Conservation (phyloP, 2,888 invertebrate genomes). For the Pseudococcus longispinus region DNA sequence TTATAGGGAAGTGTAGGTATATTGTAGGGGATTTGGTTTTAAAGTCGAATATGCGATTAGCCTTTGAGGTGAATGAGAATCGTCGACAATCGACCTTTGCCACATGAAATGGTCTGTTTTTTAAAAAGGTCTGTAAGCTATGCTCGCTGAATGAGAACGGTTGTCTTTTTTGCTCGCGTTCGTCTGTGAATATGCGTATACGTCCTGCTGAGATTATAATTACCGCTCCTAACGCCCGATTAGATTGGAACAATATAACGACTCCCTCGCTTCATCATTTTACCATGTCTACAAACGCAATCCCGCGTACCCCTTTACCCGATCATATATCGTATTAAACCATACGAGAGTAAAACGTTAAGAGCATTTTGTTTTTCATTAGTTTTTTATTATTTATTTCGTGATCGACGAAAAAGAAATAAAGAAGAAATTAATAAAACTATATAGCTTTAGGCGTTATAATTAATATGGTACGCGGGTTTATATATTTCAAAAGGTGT, state of each 20-base stretch:
- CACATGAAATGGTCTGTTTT: not conserved
- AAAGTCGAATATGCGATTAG: not conserved
- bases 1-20: not conserved
- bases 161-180: slow-evolving; percentile 24
- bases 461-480: slow-evolving; percentile 47
- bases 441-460: slow-evolving; percentile 44
- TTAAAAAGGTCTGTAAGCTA: not conserved
- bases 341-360: slow-evolving; percentile 30
- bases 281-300: not conserved
- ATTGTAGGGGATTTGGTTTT: not conserved
- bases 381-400: slow-evolving; percentile 41
- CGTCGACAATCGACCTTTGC: slow-evolving; percentile 19
- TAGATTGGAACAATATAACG: slow-evolving; percentile 46
- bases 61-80: slow-evolving; percentile 4
- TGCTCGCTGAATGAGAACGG: not conserved
- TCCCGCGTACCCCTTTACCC: slow-evolving; percentile 2
- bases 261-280: slow-evolving; percentile 24
- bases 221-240: slow-evolving; percentile 42
- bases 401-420: slow-evolving; percentile 49
- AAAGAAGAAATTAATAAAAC: slow-evolving; percentile 51
- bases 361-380: slow-evolving; percentile 46
- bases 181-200: not conserved
- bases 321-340: not conserved
- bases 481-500: slow-evolving; percentile 49
- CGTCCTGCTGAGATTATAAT: slow-evolving; percentile 39